phyloP scores from a whole-genome alignment of 2,113 vertebrate genomes.

The Ginglymostoma cirratum region DNA sequence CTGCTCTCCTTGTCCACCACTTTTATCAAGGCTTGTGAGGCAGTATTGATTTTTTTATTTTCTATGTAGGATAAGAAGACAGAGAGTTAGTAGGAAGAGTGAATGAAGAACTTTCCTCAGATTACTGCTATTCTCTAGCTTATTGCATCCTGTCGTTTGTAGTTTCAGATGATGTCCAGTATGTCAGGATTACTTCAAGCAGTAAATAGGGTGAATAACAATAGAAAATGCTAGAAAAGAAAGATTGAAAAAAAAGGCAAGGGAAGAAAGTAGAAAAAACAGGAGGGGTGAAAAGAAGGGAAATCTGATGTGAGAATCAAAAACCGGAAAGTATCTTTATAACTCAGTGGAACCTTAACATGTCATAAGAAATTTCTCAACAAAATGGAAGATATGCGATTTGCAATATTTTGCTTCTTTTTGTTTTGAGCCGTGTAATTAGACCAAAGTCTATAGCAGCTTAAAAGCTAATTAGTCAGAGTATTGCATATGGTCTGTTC shows the following conservation, averaged over 20 bases:
- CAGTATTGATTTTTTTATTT: constrained; percentile 99
- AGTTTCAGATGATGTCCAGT: constrained; percentile 94
- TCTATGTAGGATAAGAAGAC: constrained; percentile 98
- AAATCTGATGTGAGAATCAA: not conserved
- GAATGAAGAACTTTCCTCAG: constrained; percentile 97
- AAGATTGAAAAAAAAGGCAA: constrained; percentile 59
- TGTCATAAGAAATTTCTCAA: not conserved
- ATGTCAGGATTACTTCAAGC: constrained; percentile 80
- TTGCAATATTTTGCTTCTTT: constrained; percentile 15
- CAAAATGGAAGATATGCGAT: constrained; percentile 8
- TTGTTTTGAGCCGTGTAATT: constrained; percentile 18
- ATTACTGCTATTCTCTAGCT: constrained; percentile 91
- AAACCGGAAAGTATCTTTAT: constrained; percentile 4
- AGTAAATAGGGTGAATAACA: constrained; percentile 88
- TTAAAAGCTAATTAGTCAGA: constrained; percentile 34
- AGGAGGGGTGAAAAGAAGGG: constrained; percentile 40
- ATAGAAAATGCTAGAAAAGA: constrained; percentile 67
- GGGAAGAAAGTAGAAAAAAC: constrained; percentile 59
- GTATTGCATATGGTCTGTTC: constrained; percentile 31
- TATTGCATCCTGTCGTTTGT: constrained; percentile 98
- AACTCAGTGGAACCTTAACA: not conserved
- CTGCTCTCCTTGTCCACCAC: constrained; percentile 75
- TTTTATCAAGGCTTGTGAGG: constrained; percentile 92
- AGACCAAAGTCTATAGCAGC: constrained; percentile 20
- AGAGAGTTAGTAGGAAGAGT: constrained; percentile 91